Base-by-base conservation (phyloP, 1,140 invertebrate species). In the Goniozus legneri region DNA sequence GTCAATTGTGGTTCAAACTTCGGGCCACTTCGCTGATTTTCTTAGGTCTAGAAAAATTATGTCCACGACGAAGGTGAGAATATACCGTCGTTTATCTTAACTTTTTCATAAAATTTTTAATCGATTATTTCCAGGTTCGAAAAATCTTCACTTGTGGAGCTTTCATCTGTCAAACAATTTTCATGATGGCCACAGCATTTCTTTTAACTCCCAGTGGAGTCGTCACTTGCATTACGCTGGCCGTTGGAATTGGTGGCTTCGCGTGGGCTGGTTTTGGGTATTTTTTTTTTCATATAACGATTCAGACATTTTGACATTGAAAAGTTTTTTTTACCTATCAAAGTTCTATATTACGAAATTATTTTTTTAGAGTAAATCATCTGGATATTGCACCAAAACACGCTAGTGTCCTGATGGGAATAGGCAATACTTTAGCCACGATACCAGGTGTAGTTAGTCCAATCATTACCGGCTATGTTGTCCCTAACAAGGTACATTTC, bases 381-480 rank as follows among this genome's bases (percentile, higher is more conserved):
- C 69, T 94, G 62, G 91, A 94, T 67, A 85, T 94, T 52, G 91
- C 91, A 8, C 89, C 90, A 15, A 86, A 85, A 60, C 86, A 87
- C 68, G 87, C 87, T 1, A 86, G 86, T 60, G 82, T 90, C 3
- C 64, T 94, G 20, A 92, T 93, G 89, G 92, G 91, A 2, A 79
- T 95, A 19, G 88, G 88, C 2, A 94, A 94, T 69, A 93, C 90
- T 1, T 78, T 95, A 56, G 91, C 89, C 1, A 94, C 91, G 1
- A 68, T 95, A 49, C 90, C 91, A 27, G 92, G 92, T 16, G 92
- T 95, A 51, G 70, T 94, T 4, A 91, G 87, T 69, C 92, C 91
- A 0, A 76, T 82, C 4, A 68, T 95, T 10, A 88, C 88, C 2
- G 89, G 90, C 16, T 80, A 82, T 41, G 84, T 95, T 34, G 88